Conservation (phyloP, 2,113 vertebrate species). For the Anolis carolinensis region DNA sequence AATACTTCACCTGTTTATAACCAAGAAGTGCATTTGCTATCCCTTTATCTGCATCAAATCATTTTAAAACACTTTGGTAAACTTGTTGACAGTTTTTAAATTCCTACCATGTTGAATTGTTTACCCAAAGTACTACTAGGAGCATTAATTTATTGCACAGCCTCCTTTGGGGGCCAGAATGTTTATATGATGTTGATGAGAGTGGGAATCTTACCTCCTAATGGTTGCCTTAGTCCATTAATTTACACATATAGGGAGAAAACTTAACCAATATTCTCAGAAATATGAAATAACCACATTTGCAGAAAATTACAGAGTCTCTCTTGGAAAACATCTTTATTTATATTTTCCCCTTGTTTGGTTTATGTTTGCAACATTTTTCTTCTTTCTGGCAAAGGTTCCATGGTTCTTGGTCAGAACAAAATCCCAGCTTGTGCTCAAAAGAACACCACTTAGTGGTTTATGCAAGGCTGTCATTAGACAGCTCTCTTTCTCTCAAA, state of each 20-base stretch:
- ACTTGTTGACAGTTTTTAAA: not conserved
- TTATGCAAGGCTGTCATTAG: conserved; percentile 59
- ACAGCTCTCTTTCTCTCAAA: not conserved
- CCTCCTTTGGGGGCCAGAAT: conserved; percentile 14
- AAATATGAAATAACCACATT: conserved; percentile 59
- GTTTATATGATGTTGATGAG: not conserved
- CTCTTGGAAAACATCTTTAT: conserved; percentile 63
- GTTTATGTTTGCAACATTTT: conserved; percentile 64
- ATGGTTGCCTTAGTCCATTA: not conserved
- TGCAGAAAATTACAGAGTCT: conserved; percentile 68
- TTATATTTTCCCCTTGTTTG: conserved; percentile 55
- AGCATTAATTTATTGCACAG: not conserved
- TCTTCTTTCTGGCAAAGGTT: conserved; percentile 54
- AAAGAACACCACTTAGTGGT: conserved; percentile 62
- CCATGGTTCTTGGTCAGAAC: conserved; percentile 61
- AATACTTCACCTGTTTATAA: not conserved
- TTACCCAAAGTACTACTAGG: not conserved
- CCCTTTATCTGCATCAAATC: not conserved
- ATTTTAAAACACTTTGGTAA: not conserved
- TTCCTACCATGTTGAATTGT: conserved; percentile 26
- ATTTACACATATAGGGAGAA: conserved; percentile 10
- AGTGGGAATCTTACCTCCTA: not conserved
- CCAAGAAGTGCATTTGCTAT: not conserved
- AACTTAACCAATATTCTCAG: conserved; percentile 46
- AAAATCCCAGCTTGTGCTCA: conserved; percentile 61